Base-by-base conservation (phyloP, 35 echinoderm and acorn worm genomes). In the Holothuria glaberrima region DNA sequence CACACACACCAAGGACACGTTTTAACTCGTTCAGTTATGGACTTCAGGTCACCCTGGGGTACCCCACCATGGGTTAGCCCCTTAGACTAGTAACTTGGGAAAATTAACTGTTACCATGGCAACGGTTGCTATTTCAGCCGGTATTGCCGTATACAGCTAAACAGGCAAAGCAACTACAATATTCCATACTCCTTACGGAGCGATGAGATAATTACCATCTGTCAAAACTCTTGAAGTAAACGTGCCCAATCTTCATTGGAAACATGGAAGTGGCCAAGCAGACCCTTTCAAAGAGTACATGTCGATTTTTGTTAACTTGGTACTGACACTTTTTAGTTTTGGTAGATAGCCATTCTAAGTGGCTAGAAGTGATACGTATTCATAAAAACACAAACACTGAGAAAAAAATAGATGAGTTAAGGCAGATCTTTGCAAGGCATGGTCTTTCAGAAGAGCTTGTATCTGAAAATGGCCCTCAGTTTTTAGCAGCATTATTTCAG, bases 261-360 rank as follows among this genome's bases (percentile, higher is more conserved):
- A 77, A 89, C 48, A 3, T 89, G 87, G 87, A 1, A 32, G 0
- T 88, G 71, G 87, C 70, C 70, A 58, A 35, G 22, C 17, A 73
- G 70, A 58, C 58, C 63, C 52, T 89, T 41, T 25, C 87, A 89
- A 24, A 30, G 87, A 0, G 58, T 89, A 22, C 71, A 89, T 60
- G 50, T 78, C 48, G 87, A 89, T 38, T 84, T 64, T 61, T 84
- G 80, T 61, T 26, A 84, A 32, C 25, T 33, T 61, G 80, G 86
- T 71, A 76, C 60, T 77, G 45, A 73, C 7, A 89, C 7, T 61
- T 88, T 50, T 74, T 88, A 29, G 59, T 73, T 30, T 12, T 76
- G 29, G 73, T 89, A 22, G 70, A 89, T 63, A 89, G 87, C n/a
- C 87, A 89, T 32, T 89, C 87, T 0, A 77, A 89, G 34, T 77